These are phyloP conservation scores for Philhelius pedissequus DNA, from an alignment of 2,888 invertebrate genomes.

Conservation along the genomic window DNA sequence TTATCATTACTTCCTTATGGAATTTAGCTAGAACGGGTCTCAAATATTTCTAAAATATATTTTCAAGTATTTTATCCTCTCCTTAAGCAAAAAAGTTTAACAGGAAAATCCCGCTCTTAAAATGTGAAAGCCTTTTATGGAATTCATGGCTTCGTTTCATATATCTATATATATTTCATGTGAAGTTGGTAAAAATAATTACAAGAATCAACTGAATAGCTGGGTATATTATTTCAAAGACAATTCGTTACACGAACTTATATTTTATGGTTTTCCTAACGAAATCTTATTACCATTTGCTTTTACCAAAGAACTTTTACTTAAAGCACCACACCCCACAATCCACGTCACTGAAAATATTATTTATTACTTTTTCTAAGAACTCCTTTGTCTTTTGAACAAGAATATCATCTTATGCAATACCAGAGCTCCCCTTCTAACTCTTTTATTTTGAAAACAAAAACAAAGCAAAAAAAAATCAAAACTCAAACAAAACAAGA, in stretches of 20 bases:
- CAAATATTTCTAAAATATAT: too few species aligned
- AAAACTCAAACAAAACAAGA: conserved; percentile 50
- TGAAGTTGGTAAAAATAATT: neutral
- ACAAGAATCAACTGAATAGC: neutral
- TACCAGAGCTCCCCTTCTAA: neutral
- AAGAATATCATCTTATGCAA: conserved; percentile 41
- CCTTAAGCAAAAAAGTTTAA: too few species aligned
- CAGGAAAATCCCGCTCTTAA: too few species aligned
- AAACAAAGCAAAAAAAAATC: neutral
- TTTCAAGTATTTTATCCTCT: too few species aligned
- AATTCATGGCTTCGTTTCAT: too few species aligned
- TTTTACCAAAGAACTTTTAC: neutral
- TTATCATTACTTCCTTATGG: too few species aligned
- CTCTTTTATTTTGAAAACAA: neutral
- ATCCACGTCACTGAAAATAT: conserved; percentile 1
- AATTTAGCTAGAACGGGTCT: too few species aligned
- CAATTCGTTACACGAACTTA: neutral
- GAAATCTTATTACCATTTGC: neutral
- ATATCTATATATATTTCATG: neutral
- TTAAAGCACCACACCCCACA: neutral
- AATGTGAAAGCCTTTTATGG: too few species aligned
- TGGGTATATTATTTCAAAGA: neutral
- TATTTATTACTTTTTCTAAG: conserved; percentile 44
- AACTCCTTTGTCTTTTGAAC: conserved; percentile 18
- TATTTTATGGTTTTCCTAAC: neutral